Percentiles rank a stretch among this genome's conserved stretches.
phyloP scores from a whole-genome alignment of 2,797 vertebrate genomes.

The Macroramphosus scolopax region DNA sequence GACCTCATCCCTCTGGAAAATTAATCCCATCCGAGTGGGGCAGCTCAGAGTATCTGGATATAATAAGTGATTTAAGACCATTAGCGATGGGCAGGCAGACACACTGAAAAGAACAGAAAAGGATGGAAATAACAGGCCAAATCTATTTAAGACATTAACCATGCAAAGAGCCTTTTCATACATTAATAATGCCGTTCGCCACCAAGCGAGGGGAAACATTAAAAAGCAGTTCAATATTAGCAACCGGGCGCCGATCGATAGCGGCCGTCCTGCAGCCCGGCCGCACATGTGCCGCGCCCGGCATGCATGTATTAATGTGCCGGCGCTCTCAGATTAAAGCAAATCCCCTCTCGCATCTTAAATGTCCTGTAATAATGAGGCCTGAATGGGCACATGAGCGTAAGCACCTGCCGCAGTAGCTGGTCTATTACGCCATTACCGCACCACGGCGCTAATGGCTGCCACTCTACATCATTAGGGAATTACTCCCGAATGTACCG shows the following conservation, averaged over 20 bases:
- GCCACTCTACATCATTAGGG: constrained; percentile 62
- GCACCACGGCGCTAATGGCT: constrained; percentile 62
- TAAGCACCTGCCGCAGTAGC: constrained; percentile 75
- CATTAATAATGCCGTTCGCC: constrained; percentile 18
- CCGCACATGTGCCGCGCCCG: too few relatives aligned
- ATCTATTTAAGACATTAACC: constrained; percentile 16
- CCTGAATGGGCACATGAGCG: constrained; percentile 73
- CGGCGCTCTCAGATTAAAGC: too few relatives aligned
- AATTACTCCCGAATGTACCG: constrained; percentile 56
- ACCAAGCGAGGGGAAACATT: constrained; percentile 18
- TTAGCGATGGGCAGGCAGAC: constrained; percentile 9
- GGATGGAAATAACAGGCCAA: background rate
- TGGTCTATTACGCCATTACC: constrained; percentile 67
- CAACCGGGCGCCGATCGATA: too few relatives aligned
- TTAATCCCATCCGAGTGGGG: constrained; percentile 47
- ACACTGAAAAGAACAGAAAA: constrained; percentile 16
- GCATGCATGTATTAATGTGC: too few relatives aligned
- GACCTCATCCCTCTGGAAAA: constrained; percentile 47
- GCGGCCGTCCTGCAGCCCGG: too few relatives aligned
- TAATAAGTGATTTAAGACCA: constrained; percentile 32
- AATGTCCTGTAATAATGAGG: constrained; percentile 62
- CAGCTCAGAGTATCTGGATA: constrained; percentile 27
- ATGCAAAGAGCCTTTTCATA: constrained; percentile 18
- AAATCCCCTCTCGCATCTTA: too few relatives aligned
- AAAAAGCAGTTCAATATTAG: constrained; percentile 21